A percentile compares a stretch with the other conserved stretches of the same genome.
Evolutionary conservation across 1,140 invertebrate genomes (phyloP).

Genomic region (Lordiphosa collinella): DNA sequence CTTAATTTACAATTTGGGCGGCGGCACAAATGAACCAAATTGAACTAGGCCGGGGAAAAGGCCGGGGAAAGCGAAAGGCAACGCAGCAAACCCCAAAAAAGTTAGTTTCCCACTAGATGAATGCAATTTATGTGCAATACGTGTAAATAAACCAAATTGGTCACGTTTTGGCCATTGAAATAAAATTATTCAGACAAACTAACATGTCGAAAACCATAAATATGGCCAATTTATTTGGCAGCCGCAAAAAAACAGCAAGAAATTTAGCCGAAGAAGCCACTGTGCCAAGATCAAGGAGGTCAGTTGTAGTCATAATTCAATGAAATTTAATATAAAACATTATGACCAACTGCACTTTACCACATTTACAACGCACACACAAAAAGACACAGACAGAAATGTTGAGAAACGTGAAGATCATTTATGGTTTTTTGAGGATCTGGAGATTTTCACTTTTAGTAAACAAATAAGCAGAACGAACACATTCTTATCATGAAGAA

Average conservation of each 20-base stretch:
- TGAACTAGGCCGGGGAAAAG: constrained; percentile 9
- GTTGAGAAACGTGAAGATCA: too few species aligned
- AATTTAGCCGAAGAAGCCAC: constrained; percentile 2
- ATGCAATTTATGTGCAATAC: constrained; percentile 70
- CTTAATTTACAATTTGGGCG: constrained; percentile 45
- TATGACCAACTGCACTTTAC: constrained; percentile 38
- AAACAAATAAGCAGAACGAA: too few species aligned
- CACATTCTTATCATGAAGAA: too few species aligned
- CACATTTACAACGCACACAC: constrained; percentile 33
- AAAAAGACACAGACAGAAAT: neutral
- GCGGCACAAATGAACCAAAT: constrained; percentile 35
- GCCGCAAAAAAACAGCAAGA: neutral
- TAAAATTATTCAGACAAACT: constrained; percentile 59
- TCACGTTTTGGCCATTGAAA: constrained; percentile 75
- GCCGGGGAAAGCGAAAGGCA: constrained; percentile 21
- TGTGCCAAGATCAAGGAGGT: constrained; percentile 16
- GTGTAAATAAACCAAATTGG: constrained; percentile 79
- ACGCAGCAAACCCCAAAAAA: constrained; percentile 1
- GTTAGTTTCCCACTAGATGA: constrained; percentile 31
- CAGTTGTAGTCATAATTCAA: constrained; percentile 36
- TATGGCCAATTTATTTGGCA: constrained; percentile 67
- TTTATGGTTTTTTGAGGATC: too few species aligned
- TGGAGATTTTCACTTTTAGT: too few species aligned
- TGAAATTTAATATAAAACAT: constrained; percentile 68
- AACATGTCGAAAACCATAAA: constrained; percentile 53